Percentiles rank a stretch among this genome's conserved stretches.
These are phyloP conservation scores for Meandrusa payeni DNA, from an alignment of 2,888 invertebrate species.

Conservation along the genomic window DNA sequence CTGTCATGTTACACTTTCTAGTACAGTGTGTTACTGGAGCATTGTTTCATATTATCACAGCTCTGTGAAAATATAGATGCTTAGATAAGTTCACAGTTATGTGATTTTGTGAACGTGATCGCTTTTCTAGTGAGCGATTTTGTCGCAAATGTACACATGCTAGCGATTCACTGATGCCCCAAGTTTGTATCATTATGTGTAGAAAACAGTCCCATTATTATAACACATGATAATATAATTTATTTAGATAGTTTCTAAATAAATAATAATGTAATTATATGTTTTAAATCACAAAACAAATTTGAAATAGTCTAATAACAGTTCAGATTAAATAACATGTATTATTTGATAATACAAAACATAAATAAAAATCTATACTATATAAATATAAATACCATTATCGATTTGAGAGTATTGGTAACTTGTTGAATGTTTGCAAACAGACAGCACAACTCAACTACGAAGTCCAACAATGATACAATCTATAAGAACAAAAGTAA, in stretches of 20 bases:
- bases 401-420: slow-evolving; percentile 70
- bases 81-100: slow-evolving; percentile 26
- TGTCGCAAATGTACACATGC: slow-evolving; percentile 37
- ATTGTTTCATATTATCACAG: slow-evolving; percentile 51
- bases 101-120: slow-evolving; percentile 23
- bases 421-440: slow-evolving; percentile 69
- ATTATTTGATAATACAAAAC: no score
- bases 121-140: slow-evolving; percentile 26
- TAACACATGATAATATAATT: slow-evolving; percentile 41
- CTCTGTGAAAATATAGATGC: slow-evolving; percentile 34
- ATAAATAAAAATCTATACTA: no score
- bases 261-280: no score
- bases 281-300: no score
- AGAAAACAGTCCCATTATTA: slow-evolving; percentile 70
- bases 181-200: slow-evolving; percentile 39
- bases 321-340: no score
- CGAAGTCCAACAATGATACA: slow-evolving; percentile 1
- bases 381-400: slow-evolving; percentile 58
- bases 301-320: no score
- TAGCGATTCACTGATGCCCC: slow-evolving; percentile 58
- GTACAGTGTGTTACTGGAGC: slow-evolving; percentile 61
- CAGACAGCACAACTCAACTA: slow-evolving; percentile 21
- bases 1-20: slow-evolving; percentile 35
- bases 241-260: no score
- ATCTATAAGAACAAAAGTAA: background rate